phyloP scores from a whole-genome alignment of 2,113 vertebrate genomes.

The Formicarius rufipectus region DNA sequence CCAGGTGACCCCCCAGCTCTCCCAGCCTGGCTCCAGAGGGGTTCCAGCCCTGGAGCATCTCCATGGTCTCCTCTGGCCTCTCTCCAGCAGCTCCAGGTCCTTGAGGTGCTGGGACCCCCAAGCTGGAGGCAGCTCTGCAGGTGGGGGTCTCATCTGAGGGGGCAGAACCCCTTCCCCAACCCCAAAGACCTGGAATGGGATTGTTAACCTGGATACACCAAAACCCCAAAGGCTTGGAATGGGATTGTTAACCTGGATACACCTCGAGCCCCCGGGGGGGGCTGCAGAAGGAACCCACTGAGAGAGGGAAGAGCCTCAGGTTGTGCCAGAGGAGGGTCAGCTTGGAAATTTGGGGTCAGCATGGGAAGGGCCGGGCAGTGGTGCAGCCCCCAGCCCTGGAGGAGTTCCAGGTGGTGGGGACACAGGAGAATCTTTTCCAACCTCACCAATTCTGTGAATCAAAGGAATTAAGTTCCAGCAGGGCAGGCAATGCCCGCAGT shows the following conservation, averaged over 20 bases:
- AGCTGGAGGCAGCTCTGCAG: neutral
- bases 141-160: neutral
- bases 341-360: neutral
- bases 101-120: neutral
- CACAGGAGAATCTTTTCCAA: neutral
- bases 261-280: neutral
- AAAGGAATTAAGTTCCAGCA: accelerated
- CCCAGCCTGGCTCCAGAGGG: neutral
- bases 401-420: neutral
- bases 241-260: neutral
- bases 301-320: neutral
- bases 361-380: neutral
- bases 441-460: neutral
- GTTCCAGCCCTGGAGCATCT: neutral
- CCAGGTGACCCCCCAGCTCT: neutral
- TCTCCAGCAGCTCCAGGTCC: neutral
- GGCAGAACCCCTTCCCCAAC: neutral
- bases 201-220: neutral
- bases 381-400: neutral
- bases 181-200: neutral
- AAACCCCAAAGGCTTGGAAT: neutral
- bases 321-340: neutral
- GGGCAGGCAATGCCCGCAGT: neutral
- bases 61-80: neutral
- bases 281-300: no score